phyloP scores from a whole-genome alignment of 2,888 invertebrate species.

The Epistrophe grossulariae region DNA sequence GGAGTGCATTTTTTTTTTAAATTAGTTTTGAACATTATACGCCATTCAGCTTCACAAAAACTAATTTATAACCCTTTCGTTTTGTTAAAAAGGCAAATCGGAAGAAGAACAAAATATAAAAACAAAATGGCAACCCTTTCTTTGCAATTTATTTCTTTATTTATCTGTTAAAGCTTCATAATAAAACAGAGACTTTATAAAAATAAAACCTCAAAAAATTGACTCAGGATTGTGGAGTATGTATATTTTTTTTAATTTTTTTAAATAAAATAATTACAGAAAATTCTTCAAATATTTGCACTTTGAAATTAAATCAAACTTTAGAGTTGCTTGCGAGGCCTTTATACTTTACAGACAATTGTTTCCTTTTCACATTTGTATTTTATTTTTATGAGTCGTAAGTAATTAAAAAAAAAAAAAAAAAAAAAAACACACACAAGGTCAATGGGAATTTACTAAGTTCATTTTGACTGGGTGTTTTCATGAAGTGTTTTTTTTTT shows the following conservation, averaged over 20 bases:
- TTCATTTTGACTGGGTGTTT: neutral
- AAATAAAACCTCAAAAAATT: neutral
- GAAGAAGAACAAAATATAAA: no score
- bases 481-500: constrained; percentile 24
- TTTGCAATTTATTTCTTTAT: no score
- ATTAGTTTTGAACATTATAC: no score
- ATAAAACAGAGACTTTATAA: neutral
- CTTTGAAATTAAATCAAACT: neutral
- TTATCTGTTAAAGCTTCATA: no score
- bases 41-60: no score
- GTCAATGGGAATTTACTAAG: neutral
- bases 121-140: no score
- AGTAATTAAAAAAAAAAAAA: neutral
- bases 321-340: neutral
- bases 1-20: no score
- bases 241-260: neutral
- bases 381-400: neutral
- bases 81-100: no score
- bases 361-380: neutral
- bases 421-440: neutral
- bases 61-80: no score
- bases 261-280: neutral
- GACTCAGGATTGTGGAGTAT: neutral
- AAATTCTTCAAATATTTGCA: neutral
- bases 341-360: neutral